Base-by-base conservation (phyloP, 2,888 invertebrate species). In the Melikaiella ostensackeni region DNA sequence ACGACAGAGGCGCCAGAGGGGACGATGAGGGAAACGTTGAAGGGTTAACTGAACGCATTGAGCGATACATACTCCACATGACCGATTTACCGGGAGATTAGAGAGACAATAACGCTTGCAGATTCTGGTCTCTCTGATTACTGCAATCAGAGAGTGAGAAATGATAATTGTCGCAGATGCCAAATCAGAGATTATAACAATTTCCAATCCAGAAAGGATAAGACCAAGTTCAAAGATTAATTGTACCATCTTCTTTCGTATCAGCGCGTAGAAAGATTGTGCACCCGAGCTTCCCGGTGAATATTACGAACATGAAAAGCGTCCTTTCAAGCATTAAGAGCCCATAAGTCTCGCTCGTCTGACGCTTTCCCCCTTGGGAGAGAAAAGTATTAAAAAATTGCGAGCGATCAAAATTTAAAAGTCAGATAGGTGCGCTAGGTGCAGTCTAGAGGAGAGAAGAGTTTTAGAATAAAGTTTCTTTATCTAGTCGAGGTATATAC, bases 281-380 rank as follows among this genome's bases (percentile, higher is more conserved):
- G 55, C n/a, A 50, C 19, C 9, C n/a, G 8, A 24, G 13, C 11
- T 13, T 57, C 55, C 21, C 55, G n/a, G 2, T 21, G 24, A 13
- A 57, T 57, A 24, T 57, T 24, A 55, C 13, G 70, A 27, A 38
- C 21, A n/a, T 74, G 59, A 55, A 74, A 57, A 59, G 77, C 55
- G 11, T 30, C 74, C 74, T 76, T 78, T 81, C 77, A 79, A 74
- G 73, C 62, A 75, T 75, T 75, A 66, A 46, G 66, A 59, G 75
- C 30, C 63, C 78, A 79, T 80, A 77, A 80, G 79, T 77, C 77
- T 78, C 64, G 16, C 80, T 70, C 78, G 76, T 80, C 77, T 80
- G 77, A 70, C 75, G 62, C 74, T 77, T 75, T 64, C 1, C 21
- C 62, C 46, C 66, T 30, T n/a, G 70, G 42, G 70, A 62, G 70